A percentile compares a stretch with the other conserved stretches of the same genome.
These are phyloP conservation scores for Aphelocoma californica DNA, from an alignment of 2,797 vertebrate genomes.

Conservation along the genomic window DNA sequence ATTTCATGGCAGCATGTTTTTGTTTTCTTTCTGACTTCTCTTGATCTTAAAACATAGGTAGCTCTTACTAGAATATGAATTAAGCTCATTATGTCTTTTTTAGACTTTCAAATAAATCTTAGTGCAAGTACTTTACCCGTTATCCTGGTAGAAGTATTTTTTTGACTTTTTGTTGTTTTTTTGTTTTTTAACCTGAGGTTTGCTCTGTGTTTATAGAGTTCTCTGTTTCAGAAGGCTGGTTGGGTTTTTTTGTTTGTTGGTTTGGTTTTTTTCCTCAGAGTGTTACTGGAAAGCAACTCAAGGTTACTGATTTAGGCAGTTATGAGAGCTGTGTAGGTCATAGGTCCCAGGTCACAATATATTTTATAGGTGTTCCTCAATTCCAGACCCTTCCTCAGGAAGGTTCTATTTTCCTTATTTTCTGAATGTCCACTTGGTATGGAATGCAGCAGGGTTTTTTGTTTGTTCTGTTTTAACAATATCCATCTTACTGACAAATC, in stretches of 20 bases:
- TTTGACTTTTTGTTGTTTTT: background rate
- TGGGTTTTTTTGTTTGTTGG: background rate
- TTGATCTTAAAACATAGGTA: background rate
- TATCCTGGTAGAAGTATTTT: background rate
- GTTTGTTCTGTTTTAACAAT: background rate
- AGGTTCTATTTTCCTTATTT: background rate
- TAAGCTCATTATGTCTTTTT: background rate
- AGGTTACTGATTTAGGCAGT: background rate
- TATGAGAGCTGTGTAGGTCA: background rate
- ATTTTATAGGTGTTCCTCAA: background rate
- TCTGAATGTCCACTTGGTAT: background rate
- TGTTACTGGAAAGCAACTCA: background rate
- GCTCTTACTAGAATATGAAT: background rate
- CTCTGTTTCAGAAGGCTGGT: background rate
- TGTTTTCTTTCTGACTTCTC: background rate
- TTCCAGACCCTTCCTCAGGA: background rate
- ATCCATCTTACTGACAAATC: background rate
- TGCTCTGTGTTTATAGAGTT: background rate
- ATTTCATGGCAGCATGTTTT: background rate
- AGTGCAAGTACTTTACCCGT: background rate
- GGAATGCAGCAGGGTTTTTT: background rate
- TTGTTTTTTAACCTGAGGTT: background rate
- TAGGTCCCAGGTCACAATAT: background rate
- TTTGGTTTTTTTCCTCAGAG: rapidly evolving
- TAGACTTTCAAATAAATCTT: background rate